These are phyloP conservation scores for Myripristis jacobus DNA, from an alignment of 2,797 vertebrate species.

Conservation along the genomic window DNA sequence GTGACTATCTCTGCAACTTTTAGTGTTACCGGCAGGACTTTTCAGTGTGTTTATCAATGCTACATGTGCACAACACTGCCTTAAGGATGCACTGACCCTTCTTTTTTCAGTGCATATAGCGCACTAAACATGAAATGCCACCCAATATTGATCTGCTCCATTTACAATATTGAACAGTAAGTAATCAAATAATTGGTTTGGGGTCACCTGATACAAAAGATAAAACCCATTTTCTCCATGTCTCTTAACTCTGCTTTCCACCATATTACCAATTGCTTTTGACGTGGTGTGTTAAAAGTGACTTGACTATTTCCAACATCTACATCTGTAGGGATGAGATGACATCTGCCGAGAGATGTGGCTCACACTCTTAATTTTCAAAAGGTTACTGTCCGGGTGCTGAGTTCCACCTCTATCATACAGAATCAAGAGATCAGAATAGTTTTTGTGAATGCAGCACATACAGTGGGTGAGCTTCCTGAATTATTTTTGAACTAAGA, in stretches of 20 bases:
- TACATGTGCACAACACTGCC: not conserved
- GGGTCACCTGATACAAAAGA: no score
- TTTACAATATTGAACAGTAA: no score
- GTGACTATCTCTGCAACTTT: slow-evolving; percentile 8
- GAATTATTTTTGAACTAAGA: slow-evolving; percentile 1
- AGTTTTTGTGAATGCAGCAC: not conserved
- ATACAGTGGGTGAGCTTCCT: not conserved
- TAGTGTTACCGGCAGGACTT: not conserved
- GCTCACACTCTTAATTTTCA: not conserved
- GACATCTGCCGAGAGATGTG: no score
- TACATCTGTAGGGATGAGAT: no score
- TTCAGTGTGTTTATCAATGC: no score
- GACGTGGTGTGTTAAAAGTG: no score
- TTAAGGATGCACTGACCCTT: slow-evolving; percentile 9
- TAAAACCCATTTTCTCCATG: no score
- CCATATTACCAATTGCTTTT: no score
- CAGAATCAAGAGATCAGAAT: slow-evolving; percentile 2
- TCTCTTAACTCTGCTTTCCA: no score
- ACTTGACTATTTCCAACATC: no score
- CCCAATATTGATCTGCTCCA: no score
- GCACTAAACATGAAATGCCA: not conserved
- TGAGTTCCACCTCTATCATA: not conserved
- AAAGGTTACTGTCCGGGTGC: not conserved
- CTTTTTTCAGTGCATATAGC: not conserved
- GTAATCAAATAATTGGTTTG: no score